A percentile compares a stretch with the other conserved stretches of the same genome.
Conservation (phyloP, 2,797 vertebrate genomes). For the Myiotriccus ornatus region DNA sequence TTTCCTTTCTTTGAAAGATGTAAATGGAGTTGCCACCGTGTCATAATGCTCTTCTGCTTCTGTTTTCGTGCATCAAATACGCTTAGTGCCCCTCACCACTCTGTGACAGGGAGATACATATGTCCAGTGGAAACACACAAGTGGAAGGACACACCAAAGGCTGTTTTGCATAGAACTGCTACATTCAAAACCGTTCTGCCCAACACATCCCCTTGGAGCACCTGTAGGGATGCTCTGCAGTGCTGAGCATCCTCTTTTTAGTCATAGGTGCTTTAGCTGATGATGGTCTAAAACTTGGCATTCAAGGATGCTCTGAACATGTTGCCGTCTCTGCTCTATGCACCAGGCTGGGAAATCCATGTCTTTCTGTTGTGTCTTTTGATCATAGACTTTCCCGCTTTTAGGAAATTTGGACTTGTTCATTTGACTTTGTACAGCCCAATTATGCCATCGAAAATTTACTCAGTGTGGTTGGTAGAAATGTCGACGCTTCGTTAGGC, state of each 20-base stretch:
- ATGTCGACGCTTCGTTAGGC: fast-evolving
- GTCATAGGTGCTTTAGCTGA: not conserved
- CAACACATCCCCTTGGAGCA: fast-evolving
- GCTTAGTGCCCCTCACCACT: not conserved
- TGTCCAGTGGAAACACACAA: not conserved
- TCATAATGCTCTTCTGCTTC: not conserved
- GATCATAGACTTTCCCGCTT: not conserved
- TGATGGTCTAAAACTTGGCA: not conserved
- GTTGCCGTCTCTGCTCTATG: not conserved
- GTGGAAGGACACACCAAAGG: not conserved
- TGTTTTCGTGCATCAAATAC: fast-evolving
- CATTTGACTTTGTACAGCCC: not conserved
- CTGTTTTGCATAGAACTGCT: not conserved
- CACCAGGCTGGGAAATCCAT: not conserved
- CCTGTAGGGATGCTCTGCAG: not conserved
- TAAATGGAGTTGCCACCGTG: not conserved
- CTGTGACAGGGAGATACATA: not conserved
- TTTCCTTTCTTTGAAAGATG: not conserved
- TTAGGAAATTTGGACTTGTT: not conserved
- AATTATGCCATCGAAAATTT: not conserved
- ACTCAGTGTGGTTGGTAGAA: not conserved
- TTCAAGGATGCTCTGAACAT: not conserved
- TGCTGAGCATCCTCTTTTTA: not conserved
- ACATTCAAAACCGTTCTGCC: fast-evolving
- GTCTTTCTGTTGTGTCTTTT: not conserved